Conservation (phyloP, 2,113 vertebrate genomes). For the Spea multiplicata region DNA sequence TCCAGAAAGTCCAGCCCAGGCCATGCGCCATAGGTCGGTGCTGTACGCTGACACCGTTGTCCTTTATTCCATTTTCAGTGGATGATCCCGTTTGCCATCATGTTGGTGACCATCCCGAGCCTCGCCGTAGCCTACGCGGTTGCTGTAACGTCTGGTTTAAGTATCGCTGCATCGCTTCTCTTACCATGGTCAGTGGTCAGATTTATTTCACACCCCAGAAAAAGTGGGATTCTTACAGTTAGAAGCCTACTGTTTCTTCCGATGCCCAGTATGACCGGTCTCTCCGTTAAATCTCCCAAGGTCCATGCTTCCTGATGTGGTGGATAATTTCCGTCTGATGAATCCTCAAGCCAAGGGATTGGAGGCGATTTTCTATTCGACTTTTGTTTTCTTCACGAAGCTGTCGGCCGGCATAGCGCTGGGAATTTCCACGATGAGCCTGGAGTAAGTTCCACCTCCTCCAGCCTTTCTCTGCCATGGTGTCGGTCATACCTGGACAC, state of each 20-base stretch:
- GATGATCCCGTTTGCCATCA: constrained; percentile 88
- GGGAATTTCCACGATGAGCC: constrained; percentile 87
- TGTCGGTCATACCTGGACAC: not conserved
- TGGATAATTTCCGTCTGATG: constrained; percentile 85
- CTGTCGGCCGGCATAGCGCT: constrained; percentile 83
- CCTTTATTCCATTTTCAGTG: constrained; percentile 66
- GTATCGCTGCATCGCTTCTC: constrained; percentile 87
- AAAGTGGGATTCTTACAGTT: too few relatives aligned
- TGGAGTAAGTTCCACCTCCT: constrained; percentile 78
- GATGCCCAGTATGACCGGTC: not conserved
- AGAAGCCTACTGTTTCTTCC: too few relatives aligned
- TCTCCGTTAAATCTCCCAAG: constrained; percentile 59
- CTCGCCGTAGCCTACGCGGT: constrained; percentile 81
- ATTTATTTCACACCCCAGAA: too few relatives aligned
- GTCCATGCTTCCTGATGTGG: constrained; percentile 95
- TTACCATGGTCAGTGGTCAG: constrained; percentile 82
- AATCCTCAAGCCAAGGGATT: constrained; percentile 78
- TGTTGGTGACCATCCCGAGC: constrained; percentile 84
- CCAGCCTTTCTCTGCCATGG: not conserved
- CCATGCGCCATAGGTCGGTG: not conserved
- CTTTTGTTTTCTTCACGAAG: constrained; percentile 94
- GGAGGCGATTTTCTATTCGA: constrained; percentile 96
- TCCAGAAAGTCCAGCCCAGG: too few relatives aligned
- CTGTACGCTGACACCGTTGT: not conserved
- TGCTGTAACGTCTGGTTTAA: constrained; percentile 87